A percentile compares a stretch with the other conserved stretches of the same genome.
phyloP scores from a whole-genome alignment of 1,140 invertebrate genomes.

The Meloidogyne hapla region DNA sequence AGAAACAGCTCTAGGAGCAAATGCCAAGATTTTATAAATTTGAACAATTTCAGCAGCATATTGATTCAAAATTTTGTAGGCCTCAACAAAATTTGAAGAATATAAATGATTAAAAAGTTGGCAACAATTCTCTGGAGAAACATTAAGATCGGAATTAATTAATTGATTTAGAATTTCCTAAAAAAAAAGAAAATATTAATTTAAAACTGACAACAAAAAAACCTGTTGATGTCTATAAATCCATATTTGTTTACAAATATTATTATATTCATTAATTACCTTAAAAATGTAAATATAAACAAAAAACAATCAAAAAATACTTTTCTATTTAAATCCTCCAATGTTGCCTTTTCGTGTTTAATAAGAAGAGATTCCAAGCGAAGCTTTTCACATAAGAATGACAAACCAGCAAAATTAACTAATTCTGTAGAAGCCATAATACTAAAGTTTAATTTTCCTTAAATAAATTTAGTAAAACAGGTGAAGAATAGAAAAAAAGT shows the following conservation, averaged over 20 bases:
- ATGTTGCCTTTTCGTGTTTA: conserved; percentile 38
- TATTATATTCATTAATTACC: conserved; percentile 32
- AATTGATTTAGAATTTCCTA: conserved; percentile 76
- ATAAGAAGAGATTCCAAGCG: conserved; percentile 52
- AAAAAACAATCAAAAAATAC: not conserved
- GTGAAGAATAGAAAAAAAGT: not conserved
- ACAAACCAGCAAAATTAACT: conserved; percentile 31
- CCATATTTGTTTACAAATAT: conserved; percentile 43
- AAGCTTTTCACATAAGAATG: conserved; percentile 49
- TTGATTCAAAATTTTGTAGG: conserved; percentile 80
- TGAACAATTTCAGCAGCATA: conserved; percentile 49
- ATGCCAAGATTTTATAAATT: conserved; percentile 37
- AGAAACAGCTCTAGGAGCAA: conserved; percentile 53
- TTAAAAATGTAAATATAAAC: not conserved
- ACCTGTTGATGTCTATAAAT: conserved; percentile 48
- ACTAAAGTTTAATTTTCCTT: too few relatives aligned
- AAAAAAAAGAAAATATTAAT: not conserved
- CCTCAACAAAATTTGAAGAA: conserved; percentile 80
- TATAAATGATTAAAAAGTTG: conserved; percentile 77
- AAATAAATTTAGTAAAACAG: too few relatives aligned
- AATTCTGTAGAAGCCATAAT: not conserved
- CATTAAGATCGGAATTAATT: conserved; percentile 75
- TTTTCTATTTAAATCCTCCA: conserved; percentile 42
- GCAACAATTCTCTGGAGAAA: conserved; percentile 75
- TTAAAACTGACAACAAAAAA: not conserved